A percentile compares a stretch with the other conserved stretches of the same genome.
Conservation (phyloP, 2,888 invertebrate species). For the Agonopterix alstromeriana region DNA sequence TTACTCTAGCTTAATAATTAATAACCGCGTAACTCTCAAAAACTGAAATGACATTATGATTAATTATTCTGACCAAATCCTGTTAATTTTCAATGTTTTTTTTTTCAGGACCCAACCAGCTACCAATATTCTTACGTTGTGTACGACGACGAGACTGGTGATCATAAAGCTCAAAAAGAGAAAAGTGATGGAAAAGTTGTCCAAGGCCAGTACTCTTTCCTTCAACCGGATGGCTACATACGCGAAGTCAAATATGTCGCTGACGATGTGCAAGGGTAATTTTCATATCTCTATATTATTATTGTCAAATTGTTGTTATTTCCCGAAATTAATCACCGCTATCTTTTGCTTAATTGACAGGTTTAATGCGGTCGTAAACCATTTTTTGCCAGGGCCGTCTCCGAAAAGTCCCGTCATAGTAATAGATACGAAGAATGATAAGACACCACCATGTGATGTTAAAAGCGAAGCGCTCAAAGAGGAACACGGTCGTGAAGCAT, state of each 20-base stretch:
- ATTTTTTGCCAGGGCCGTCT: constrained; percentile 32
- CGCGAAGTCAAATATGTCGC: constrained; percentile 74
- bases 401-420: constrained; percentile 11
- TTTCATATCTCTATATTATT: not conserved
- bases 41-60: not conserved
- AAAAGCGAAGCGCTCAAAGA: constrained; percentile 40
- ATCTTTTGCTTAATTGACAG: constrained; percentile 22
- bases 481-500: constrained; percentile 2
- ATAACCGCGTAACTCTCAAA: too few species aligned
- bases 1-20: too few species aligned
- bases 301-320: not conserved
- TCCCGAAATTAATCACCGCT: not conserved
- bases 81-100: constrained; percentile 1
- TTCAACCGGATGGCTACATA: constrained; percentile 72
- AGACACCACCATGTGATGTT: constrained; percentile 31
- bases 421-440: constrained; percentile 9
- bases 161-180: constrained; percentile 71
- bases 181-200: constrained; percentile 70
- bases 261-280: constrained; percentile 68
- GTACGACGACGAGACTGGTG: constrained; percentile 72
- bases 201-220: constrained; percentile 69
- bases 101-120: constrained; percentile 32
- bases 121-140: constrained; percentile 73
- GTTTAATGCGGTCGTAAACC: constrained; percentile 61
- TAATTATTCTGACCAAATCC: not conserved